Percentiles rank a stretch among this genome's conserved stretches.
Evolutionary conservation across 2,113 vertebrate genomes (phyloP).

Genomic region (Chloebia gouldiae): DNA sequence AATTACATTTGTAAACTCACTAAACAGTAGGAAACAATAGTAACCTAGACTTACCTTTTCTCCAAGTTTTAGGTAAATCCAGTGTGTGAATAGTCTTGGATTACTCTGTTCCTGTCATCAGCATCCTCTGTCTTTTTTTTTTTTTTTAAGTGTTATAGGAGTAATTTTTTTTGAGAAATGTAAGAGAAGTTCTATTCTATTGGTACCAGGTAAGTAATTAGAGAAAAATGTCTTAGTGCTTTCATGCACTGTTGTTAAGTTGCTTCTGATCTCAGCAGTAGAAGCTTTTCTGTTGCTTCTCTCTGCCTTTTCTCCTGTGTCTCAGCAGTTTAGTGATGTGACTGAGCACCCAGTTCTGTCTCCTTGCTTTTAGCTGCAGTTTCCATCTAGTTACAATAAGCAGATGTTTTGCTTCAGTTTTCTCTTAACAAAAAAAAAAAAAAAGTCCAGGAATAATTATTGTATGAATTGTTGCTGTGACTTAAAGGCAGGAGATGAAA

Average conservation of each 20-base stretch:
- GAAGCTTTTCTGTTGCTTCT: neutral
- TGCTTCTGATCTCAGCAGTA: neutral
- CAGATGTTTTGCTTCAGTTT: slow-evolving; percentile 28
- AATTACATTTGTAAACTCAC: neutral
- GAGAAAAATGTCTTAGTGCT: neutral
- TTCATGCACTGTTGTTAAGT: neutral
- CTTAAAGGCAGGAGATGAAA: neutral
- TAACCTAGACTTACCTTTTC: neutral
- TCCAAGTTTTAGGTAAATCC: neutral
- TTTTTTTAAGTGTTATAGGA: neutral
- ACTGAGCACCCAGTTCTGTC: neutral
- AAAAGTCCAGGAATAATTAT: neutral
- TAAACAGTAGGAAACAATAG: neutral
- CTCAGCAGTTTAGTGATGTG: neutral
- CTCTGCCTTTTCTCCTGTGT: neutral
- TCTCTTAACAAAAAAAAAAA: slow-evolving; percentile 4
- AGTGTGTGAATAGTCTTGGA: neutral
- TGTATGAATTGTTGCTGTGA: neutral
- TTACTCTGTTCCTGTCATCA: neutral
- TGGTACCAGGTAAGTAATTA: neutral
- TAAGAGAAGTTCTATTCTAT: neutral
- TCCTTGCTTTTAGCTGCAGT: slow-evolving; percentile 49
- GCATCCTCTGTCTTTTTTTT: neutral
- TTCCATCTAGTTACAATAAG: slow-evolving; percentile 7
- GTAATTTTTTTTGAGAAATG: neutral